Evolutionary conservation across 1,140 invertebrate genomes (phyloP).

Genomic region (Bactericera cockerelli): DNA sequence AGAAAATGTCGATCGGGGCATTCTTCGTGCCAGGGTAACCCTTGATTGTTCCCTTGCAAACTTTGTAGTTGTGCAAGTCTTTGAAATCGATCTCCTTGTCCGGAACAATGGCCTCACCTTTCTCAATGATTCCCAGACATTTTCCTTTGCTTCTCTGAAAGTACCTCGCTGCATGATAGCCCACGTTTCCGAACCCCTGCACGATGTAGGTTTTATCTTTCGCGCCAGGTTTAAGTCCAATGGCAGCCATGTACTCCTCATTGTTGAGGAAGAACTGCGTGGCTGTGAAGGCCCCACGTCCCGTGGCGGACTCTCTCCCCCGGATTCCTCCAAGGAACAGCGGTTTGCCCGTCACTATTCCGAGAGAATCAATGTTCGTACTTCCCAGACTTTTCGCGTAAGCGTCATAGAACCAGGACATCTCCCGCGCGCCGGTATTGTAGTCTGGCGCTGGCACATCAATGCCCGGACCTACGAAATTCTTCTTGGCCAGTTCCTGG

Average conservation of each 20-base stretch:
- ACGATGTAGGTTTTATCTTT: constrained; percentile 71
- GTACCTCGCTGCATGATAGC: constrained; percentile 59
- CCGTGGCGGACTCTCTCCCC: constrained; percentile 75
- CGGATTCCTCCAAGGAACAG: constrained; percentile 59
- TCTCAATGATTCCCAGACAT: constrained; percentile 65
- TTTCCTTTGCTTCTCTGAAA: constrained; percentile 59
- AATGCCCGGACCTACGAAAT: constrained; percentile 69
- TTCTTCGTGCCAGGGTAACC: constrained; percentile 53
- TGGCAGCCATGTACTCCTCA: constrained; percentile 56
- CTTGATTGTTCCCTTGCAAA: constrained; percentile 50
- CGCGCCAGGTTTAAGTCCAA: constrained; percentile 53
- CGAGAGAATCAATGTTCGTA: constrained; percentile 35
- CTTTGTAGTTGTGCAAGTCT: constrained; percentile 36
- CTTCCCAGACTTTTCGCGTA: constrained; percentile 55
- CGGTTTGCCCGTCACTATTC: constrained; percentile 76
- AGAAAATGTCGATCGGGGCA: constrained; percentile 44
- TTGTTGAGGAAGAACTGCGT: constrained; percentile 64
- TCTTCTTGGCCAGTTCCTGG: constrained; percentile 73
- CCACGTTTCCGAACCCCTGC: constrained; percentile 83
- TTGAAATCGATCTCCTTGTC: constrained; percentile 23
- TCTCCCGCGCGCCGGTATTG: constrained; percentile 62
- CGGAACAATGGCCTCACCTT: constrained; percentile 41
- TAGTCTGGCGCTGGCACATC: constrained; percentile 78
- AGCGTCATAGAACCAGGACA: constrained; percentile 75
- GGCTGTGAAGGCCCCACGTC: constrained; percentile 69